These are phyloP conservation scores for Ovis canadensis DNA, from an alignment of 2,113 vertebrate species.

Conservation along the genomic window DNA sequence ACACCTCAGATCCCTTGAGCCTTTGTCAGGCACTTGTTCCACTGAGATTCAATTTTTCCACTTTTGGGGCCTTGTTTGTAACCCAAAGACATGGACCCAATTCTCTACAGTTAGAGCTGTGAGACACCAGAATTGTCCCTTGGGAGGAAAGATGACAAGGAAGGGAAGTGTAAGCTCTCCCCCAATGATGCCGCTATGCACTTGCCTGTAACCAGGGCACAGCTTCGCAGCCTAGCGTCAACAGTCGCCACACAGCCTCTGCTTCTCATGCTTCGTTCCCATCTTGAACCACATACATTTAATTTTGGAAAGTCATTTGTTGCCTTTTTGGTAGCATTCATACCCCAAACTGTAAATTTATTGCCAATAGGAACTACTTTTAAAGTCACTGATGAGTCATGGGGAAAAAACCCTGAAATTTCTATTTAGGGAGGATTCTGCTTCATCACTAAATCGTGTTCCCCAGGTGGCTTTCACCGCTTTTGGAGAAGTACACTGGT, in stretches of 20 bases:
- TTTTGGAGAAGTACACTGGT: neutral
- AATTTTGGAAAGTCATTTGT: neutral
- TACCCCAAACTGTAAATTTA: neutral
- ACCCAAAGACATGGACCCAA: neutral
- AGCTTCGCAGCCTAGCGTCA: neutral
- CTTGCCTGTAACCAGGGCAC: neutral
- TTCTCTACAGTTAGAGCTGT: neutral
- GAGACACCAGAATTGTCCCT: neutral
- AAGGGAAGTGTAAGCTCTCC: neutral
- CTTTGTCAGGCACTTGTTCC: neutral
- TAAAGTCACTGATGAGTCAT: constrained; percentile 18
- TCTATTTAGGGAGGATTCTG: constrained; percentile 2
- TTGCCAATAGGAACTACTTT: neutral
- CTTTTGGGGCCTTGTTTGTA: neutral
- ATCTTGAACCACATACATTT: neutral
- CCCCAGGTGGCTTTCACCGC: neutral
- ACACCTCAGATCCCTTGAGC: neutral
- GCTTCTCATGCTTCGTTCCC: neutral
- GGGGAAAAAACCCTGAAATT: neutral
- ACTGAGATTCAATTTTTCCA: neutral
- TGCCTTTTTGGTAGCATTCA: neutral
- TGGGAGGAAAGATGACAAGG: neutral
- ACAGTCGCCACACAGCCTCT: neutral
- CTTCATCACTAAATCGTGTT: neutral
- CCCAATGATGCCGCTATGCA: neutral